Conservation (phyloP, 2,888 invertebrate species). For the Tethea ocularis region DNA sequence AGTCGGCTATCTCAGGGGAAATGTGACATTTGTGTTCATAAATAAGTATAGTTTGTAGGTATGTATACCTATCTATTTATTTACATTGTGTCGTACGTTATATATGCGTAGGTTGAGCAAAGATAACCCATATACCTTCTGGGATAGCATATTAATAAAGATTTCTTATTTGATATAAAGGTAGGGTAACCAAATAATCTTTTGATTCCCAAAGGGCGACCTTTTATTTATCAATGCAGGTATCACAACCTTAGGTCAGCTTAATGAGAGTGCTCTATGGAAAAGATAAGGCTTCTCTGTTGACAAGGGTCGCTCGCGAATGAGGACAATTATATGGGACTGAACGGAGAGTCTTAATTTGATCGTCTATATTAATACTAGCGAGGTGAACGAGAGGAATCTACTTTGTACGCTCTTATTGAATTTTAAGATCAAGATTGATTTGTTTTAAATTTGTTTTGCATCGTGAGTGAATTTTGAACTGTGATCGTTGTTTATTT, state of each 20-base stretch:
- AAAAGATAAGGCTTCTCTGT: conserved; percentile 60
- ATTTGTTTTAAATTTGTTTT: neutral
- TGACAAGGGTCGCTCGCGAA: conserved; percentile 68
- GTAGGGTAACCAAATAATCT: conserved; percentile 19
- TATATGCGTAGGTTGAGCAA: neutral
- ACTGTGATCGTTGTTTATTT: neutral
- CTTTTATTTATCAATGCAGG: conserved; percentile 43
- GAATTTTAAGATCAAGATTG: conserved; percentile 27
- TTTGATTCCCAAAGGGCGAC: conserved; percentile 22
- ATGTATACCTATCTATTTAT: too few relatives aligned
- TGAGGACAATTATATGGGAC: conserved; percentile 69
- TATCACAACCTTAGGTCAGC: conserved; percentile 54
- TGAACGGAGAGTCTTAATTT: conserved; percentile 63
- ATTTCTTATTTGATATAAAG: conserved; percentile 14
- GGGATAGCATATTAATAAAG: conserved; percentile 2
- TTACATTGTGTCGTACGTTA: neutral
- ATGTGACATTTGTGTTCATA: neutral
- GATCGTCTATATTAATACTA: conserved; percentile 57
- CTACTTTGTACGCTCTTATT: conserved; percentile 11
- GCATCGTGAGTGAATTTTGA: neutral
- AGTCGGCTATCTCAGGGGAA: neutral
- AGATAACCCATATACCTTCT: neutral
- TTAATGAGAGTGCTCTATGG: conserved; percentile 63
- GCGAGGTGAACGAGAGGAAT: conserved; percentile 48
- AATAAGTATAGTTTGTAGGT: too few relatives aligned